A percentile compares a stretch with the other conserved stretches of the same genome.
Conservation (phyloP, 2,888 invertebrate genomes). For the Malthinus flaveolus region DNA sequence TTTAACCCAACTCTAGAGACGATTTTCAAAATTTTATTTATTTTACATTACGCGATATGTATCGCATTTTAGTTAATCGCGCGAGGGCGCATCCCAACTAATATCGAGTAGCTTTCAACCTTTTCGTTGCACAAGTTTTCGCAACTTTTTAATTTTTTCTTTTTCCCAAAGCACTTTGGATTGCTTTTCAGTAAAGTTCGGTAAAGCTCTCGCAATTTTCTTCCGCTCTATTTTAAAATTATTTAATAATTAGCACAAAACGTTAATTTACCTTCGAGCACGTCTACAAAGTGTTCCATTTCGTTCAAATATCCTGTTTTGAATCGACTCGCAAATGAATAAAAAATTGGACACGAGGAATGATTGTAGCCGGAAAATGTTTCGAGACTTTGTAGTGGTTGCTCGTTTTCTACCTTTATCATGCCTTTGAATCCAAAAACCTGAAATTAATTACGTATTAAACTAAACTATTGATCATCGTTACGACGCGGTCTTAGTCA, state of each 20-base stretch:
- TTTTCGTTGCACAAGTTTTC: no score
- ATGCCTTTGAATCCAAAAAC: conserved; percentile 64
- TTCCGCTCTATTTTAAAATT: not conserved
- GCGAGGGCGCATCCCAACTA: not conserved
- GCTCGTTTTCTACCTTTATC: conserved; percentile 61
- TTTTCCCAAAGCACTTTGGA: no score
- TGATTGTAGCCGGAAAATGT: conserved; percentile 51
- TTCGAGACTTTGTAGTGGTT: conserved; percentile 57
- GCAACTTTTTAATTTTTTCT: no score
- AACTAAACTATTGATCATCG: no score
- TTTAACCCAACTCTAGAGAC: no score
- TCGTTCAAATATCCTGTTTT: conserved; percentile 59
- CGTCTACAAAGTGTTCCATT: conserved; percentile 64
- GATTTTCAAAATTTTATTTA: no score
- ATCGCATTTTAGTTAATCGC: not conserved
- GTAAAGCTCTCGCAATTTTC: no score
- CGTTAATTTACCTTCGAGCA: conserved; percentile 55
- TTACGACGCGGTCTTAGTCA: no score
- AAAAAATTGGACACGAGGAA: conserved; percentile 59
- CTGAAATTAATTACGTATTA: conserved; percentile 13
- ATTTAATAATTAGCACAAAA: not conserved
- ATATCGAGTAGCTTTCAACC: no score
- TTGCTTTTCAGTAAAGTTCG: no score
- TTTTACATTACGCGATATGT: no score
- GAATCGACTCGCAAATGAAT: conserved; percentile 65